Conservation (phyloP, 1,140 invertebrate species). For the Drosophila elegans region DNA sequence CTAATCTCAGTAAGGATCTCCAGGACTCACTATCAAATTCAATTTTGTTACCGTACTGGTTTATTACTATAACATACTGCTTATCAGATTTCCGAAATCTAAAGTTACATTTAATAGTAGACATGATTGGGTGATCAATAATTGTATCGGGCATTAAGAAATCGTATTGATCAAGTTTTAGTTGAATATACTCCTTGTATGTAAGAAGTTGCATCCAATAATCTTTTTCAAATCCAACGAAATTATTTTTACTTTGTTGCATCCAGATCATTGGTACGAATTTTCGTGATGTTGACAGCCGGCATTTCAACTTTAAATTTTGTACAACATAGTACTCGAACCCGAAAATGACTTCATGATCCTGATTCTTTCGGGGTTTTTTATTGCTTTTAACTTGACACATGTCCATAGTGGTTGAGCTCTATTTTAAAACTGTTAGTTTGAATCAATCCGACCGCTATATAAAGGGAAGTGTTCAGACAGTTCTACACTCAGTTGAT, state of each 20-base stretch:
- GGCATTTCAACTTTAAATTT: constrained; percentile 1
- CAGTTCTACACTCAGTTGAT: too few relatives aligned
- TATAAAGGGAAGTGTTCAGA: background rate
- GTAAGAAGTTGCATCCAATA: background rate
- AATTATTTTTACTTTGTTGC: background rate
- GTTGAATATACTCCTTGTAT: constrained; percentile 2
- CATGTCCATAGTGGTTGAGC: background rate
- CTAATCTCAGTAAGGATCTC: constrained; percentile 3
- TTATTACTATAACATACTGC: background rate
- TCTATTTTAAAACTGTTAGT: background rate
- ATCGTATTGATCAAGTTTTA: background rate
- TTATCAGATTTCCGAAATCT: background rate
- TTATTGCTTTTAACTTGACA: background rate
- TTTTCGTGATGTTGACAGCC: background rate
- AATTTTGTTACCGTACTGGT: background rate
- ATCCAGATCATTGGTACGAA: background rate
- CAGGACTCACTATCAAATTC: constrained; percentile 9
- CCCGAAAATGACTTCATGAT: background rate
- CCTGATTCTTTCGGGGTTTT: background rate
- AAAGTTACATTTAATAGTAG: background rate
- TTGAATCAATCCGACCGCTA: background rate
- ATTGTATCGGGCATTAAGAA: background rate
- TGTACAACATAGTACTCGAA: constrained; percentile 1
- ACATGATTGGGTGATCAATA: background rate
- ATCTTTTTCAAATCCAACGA: background rate